A percentile compares a stretch with the other conserved stretches of the same genome.
Evolutionary conservation across 2,113 vertebrate species (phyloP).

Genomic region (Scortum barcoo): DNA sequence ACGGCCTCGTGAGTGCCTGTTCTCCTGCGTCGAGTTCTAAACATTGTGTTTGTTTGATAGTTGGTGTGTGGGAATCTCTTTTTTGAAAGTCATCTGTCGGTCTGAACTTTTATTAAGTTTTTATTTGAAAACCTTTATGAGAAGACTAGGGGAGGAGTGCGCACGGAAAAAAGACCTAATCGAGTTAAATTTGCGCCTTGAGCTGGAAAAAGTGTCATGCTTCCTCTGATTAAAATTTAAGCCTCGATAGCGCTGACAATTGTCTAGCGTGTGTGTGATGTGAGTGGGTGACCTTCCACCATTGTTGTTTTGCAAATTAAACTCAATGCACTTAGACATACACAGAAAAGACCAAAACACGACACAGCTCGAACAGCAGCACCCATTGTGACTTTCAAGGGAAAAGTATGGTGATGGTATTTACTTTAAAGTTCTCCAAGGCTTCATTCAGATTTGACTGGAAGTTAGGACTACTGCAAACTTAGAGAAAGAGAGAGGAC

Average conservation of each 20-base stretch:
- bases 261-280: background rate
- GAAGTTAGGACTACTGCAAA: too few relatives aligned
- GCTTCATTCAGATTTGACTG: background rate
- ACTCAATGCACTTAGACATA: too few relatives aligned
- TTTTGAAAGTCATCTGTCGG: conserved; percentile 63
- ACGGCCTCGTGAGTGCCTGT: background rate
- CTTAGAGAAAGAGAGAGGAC: too few relatives aligned
- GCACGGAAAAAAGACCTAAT: background rate
- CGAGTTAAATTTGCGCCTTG: conserved; percentile 16
- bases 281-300: background rate
- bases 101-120: too few relatives aligned
- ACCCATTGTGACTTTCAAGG: background rate
- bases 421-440: too few relatives aligned
- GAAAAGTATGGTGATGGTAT: too few relatives aligned
- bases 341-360: too few relatives aligned
- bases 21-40: too few relatives aligned
- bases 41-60: conserved; percentile 59
- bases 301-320: background rate
- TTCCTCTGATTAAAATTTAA: too few relatives aligned
- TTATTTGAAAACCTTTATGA: too few relatives aligned
- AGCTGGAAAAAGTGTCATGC: conserved; percentile 11
- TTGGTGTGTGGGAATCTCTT: conserved; percentile 52
- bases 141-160: too few relatives aligned
- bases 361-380: background rate
- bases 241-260: background rate